phyloP scores from a whole-genome alignment of 2,797 vertebrate genomes.

The Somateria mollissima region DNA sequence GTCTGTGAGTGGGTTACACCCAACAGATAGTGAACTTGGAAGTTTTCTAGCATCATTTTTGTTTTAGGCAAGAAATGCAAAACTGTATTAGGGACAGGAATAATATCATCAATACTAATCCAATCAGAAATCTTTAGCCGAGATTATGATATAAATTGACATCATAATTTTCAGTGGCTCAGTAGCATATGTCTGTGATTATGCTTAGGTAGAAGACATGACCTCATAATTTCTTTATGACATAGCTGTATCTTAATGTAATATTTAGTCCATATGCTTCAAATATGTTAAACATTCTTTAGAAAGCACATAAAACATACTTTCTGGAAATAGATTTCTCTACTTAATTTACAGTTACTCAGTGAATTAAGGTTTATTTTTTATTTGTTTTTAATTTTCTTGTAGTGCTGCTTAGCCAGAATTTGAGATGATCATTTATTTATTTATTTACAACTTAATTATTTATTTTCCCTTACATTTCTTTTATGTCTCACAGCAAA shows the following conservation, averaged over 20 bases:
- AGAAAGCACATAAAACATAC: not conserved
- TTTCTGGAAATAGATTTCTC: not conserved
- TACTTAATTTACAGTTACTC: not conserved
- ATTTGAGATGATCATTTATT: not conserved
- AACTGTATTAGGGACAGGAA: not conserved
- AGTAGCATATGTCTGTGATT: not conserved
- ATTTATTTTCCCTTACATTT: not conserved
- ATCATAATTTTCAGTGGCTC: not conserved
- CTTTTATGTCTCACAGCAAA: not conserved
- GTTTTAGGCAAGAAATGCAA: not conserved
- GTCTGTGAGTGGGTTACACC: not conserved
- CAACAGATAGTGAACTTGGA: not conserved
- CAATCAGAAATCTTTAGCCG: not conserved
- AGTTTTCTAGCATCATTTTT: not conserved
- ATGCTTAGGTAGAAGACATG: not conserved
- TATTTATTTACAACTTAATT: not conserved
- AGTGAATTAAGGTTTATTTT: not conserved
- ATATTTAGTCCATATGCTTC: not conserved
- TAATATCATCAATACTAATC: not conserved
- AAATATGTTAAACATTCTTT: not conserved
- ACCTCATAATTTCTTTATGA: not conserved
- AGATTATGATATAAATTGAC: not conserved
- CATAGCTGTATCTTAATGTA: not conserved
- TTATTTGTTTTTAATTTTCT: not conserved
- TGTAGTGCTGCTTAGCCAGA: not conserved